Evolutionary conservation across 2,113 vertebrate genomes (phyloP).

Genomic region (Periophthalmodon schlosseri): DNA sequence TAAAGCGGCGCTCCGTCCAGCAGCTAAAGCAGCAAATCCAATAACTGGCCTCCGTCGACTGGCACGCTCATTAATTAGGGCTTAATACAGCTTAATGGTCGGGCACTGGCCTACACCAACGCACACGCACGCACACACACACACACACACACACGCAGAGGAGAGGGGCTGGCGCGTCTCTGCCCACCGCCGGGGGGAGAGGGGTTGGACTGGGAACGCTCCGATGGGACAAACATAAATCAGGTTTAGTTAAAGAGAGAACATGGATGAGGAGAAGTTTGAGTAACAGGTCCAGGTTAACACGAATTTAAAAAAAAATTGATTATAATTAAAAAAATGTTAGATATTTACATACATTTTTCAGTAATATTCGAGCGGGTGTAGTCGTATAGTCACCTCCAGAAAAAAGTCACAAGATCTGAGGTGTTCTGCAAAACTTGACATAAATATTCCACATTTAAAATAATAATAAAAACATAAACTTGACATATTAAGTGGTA

Average conservation of each 20-base stretch:
- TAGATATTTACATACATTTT: no score
- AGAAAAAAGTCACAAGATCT: neutral
- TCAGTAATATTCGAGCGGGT: no score
- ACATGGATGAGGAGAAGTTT: neutral
- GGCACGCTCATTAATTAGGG: conserved; percentile 93
- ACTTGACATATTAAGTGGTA: neutral
- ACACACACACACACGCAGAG: conserved; percentile 36
- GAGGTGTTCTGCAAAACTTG: neutral
- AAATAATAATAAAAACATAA: no score
- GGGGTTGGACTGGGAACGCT: conserved; percentile 28
- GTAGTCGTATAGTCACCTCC: no score
- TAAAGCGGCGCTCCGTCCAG: conserved; percentile 76
- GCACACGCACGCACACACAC: conserved; percentile 25
- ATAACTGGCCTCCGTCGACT: conserved; percentile 84
- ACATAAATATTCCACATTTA: neutral
- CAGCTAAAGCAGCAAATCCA: conserved; percentile 87
- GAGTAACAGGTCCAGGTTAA: neutral
- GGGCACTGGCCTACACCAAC: conserved; percentile 54
- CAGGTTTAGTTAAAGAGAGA: conserved; percentile 31
- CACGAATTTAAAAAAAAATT: neutral
- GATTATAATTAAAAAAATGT: no score
- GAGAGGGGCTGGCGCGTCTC: conserved; percentile 73
- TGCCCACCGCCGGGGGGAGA: conserved; percentile 50
- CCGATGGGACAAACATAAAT: conserved; percentile 24
- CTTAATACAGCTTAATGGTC: conserved; percentile 89